phyloP scores from a whole-genome alignment of 2,888 invertebrate species.

The Trisateles emortualis region DNA sequence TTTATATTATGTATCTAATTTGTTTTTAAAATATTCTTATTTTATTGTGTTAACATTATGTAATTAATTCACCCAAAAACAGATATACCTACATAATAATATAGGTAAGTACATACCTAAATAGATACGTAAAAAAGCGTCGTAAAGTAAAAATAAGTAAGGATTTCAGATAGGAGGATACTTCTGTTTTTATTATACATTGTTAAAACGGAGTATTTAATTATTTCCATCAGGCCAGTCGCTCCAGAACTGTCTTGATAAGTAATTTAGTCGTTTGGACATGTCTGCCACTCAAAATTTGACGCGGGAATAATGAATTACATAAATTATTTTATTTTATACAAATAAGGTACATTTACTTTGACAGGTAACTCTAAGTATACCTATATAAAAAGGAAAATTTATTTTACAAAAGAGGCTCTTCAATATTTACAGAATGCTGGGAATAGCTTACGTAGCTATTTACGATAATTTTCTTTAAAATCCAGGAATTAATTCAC shows the following conservation, averaged over 20 bases:
- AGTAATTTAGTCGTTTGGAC: constrained; percentile 4
- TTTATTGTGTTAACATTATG: not conserved
- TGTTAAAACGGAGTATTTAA: not conserved
- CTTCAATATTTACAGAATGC: too few species aligned
- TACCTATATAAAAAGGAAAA: too few species aligned
- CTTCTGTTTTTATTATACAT: not conserved
- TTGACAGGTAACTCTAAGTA: constrained; percentile 2
- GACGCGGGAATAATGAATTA: not conserved
- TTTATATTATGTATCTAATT: not conserved
- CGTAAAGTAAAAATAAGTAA: too few species aligned
- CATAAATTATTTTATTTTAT: constrained; percentile 8
- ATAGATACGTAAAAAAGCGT: too few species aligned
- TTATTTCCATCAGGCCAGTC: constrained; percentile 7
- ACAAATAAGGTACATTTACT: constrained; percentile 5
- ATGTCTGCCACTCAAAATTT: constrained; percentile 11
- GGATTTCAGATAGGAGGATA: too few species aligned
- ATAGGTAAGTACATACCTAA: too few species aligned
- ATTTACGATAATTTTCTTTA: too few species aligned
- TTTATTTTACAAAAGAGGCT: too few species aligned
- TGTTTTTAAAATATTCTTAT: not conserved
- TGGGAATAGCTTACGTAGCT: too few species aligned
- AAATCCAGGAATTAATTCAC: too few species aligned
- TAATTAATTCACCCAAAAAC: not conserved
- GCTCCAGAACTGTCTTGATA: constrained; percentile 13
- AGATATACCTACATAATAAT: too few species aligned